Conservation (phyloP, 2,113 vertebrate species). For the Smithornis capensis region DNA sequence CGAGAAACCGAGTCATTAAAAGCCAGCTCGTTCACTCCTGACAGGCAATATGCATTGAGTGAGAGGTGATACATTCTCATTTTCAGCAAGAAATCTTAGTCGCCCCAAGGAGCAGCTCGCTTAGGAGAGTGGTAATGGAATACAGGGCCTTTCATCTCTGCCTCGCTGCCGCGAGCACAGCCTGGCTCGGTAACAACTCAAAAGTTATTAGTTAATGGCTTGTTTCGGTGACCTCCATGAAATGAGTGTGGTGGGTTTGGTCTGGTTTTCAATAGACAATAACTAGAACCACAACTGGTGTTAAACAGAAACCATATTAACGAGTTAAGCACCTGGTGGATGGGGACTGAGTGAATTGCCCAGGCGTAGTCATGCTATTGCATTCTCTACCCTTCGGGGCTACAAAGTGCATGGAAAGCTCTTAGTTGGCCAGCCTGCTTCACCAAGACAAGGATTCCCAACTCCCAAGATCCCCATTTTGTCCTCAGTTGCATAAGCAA, state of each 20-base stretch:
- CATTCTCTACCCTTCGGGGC: neutral
- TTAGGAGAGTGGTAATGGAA: neutral
- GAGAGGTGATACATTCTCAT: slow-evolving; percentile 47
- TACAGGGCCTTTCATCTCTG: neutral
- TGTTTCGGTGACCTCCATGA: neutral
- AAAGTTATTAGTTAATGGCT: neutral
- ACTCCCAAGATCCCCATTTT: neutral
- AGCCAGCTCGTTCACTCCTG: neutral
- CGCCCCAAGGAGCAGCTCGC: neutral
- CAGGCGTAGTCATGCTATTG: rapidly evolving
- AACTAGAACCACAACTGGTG: neutral
- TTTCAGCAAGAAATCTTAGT: slow-evolving; percentile 47
- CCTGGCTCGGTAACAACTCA: neutral
- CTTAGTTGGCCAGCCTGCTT: neutral
- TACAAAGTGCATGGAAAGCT: neutral
- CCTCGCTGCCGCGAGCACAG: rapidly evolving
- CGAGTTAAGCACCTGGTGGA: rapidly evolving
- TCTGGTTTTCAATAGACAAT: neutral
- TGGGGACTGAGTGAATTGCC: rapidly evolving
- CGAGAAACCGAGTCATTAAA: slow-evolving; percentile 42
- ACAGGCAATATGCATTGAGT: slow-evolving; percentile 52
- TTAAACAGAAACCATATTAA: neutral
- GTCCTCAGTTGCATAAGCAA: neutral
- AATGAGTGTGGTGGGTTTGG: neutral
- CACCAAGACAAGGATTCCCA: rapidly evolving